phyloP scores from a whole-genome alignment of 1,140 invertebrate species.

The Hypothenemus hampei region DNA sequence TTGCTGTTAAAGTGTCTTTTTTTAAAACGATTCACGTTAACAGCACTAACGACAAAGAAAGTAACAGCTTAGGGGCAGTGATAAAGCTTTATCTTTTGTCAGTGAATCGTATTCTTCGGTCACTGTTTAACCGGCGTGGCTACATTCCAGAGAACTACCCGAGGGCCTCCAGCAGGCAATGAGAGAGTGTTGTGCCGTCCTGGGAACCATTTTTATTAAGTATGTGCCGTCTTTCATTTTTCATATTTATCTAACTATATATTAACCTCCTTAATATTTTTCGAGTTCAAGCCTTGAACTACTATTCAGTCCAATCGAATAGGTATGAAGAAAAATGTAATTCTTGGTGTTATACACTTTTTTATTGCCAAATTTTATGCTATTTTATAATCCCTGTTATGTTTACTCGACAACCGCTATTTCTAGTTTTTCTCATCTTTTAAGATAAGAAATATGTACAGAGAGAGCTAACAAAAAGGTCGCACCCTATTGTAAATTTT shows the following conservation, averaged over 20 bases:
- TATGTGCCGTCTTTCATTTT: constrained; percentile 38
- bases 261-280: not conserved
- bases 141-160: constrained; percentile 45
- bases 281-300: not conserved
- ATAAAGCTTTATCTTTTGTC: constrained; percentile 21
- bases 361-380: not conserved
- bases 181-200: constrained; percentile 21
- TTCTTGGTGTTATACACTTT: not conserved
- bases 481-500: no score
- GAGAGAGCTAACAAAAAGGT: no score
- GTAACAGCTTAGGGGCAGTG: constrained; percentile 16
- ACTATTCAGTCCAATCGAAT: not conserved
- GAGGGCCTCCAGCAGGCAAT: constrained; percentile 38
- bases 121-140: constrained; percentile 39
- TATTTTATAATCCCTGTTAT: not conserved
- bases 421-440: no score
- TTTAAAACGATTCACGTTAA: not conserved
- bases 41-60: constrained; percentile 12
- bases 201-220: constrained; percentile 34
- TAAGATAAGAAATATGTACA: no score
- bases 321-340: not conserved
- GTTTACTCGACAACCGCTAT: no score
- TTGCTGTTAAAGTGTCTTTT: not conserved
- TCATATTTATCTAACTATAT: constrained; percentile 7
- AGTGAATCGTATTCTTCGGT: constrained; percentile 34